Evolutionary conservation across 2,888 invertebrate genomes (phyloP).

Genomic region (Mamestra brassicae): DNA sequence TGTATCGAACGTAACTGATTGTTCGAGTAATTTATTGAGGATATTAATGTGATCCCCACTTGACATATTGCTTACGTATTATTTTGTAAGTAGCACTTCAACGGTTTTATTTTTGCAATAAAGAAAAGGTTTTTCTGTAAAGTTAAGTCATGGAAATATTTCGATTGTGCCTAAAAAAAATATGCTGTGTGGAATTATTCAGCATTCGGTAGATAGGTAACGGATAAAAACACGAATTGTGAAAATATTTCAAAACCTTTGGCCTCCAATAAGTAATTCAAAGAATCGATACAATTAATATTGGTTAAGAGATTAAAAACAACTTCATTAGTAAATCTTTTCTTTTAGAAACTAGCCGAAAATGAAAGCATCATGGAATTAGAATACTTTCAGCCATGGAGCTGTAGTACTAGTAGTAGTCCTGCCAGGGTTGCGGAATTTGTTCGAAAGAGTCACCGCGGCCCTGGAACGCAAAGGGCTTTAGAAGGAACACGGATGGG

Average conservation of each 20-base stretch:
- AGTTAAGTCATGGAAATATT: neutral
- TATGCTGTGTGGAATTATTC: neutral
- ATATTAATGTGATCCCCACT: conserved; percentile 52
- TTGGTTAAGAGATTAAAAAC: neutral
- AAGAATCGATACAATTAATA: neutral
- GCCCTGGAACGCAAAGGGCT: too few relatives aligned
- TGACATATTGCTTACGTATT: conserved; percentile 44
- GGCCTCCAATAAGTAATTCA: too few relatives aligned
- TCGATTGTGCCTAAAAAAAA: neutral
- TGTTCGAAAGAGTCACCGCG: too few relatives aligned
- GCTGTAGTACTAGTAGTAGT: too few relatives aligned
- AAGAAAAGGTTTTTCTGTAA: neutral
- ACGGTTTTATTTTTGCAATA: conserved; percentile 22
- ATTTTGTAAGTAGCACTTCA: conserved; percentile 26
- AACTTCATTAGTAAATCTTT: neutral
- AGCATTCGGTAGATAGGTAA: neutral
- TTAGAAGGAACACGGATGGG: too few relatives aligned
- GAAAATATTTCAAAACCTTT: neutral
- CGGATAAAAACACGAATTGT: neutral
- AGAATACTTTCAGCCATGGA: neutral
- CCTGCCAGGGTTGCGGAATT: too few relatives aligned
- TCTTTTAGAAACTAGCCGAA: neutral
- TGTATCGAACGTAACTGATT: conserved; percentile 55
- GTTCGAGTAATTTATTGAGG: conserved; percentile 49
- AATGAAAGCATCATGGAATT: neutral